A percentile compares a stretch with the other conserved stretches of the same genome.
Evolutionary conservation across 2,113 vertebrate genomes (phyloP).

Genomic region (Notarius quadriscutis): DNA sequence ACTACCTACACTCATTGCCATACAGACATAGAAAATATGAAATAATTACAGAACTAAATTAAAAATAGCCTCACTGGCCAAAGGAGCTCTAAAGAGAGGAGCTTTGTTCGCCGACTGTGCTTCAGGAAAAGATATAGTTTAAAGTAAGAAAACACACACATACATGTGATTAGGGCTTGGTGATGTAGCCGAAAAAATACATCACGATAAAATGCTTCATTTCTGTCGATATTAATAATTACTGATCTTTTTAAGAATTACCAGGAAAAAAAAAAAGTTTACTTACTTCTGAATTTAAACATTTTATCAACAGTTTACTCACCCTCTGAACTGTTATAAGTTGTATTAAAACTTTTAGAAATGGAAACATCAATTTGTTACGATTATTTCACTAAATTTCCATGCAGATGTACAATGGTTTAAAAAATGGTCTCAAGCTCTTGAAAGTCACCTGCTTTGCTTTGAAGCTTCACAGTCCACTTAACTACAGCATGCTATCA

Average conservation of each 20-base stretch:
- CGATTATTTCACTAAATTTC: neutral
- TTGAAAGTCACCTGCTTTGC: neutral
- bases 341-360: neutral
- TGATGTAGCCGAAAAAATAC: too few species aligned
- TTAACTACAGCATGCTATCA: neutral
- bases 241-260: too few species aligned
- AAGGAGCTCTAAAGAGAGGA: constrained; percentile 5
- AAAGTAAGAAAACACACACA: neutral
- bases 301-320: too few species aligned
- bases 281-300: too few species aligned
- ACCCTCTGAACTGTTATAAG: neutral
- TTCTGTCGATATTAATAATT: too few species aligned
- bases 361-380: neutral
- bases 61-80: neutral
- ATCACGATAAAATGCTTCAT: too few species aligned
- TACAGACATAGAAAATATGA: constrained; percentile 11
- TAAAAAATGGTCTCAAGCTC: neutral
- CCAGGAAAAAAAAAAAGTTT: too few species aligned
- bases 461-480: neutral
- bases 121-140: neutral
- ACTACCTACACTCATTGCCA: neutral
- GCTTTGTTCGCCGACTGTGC: neutral
- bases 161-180: too few species aligned
- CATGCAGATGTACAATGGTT: neutral
- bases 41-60: constrained; percentile 7